Conservation (phyloP, 2,888 invertebrate species). For the Stomorhina lunata region DNA sequence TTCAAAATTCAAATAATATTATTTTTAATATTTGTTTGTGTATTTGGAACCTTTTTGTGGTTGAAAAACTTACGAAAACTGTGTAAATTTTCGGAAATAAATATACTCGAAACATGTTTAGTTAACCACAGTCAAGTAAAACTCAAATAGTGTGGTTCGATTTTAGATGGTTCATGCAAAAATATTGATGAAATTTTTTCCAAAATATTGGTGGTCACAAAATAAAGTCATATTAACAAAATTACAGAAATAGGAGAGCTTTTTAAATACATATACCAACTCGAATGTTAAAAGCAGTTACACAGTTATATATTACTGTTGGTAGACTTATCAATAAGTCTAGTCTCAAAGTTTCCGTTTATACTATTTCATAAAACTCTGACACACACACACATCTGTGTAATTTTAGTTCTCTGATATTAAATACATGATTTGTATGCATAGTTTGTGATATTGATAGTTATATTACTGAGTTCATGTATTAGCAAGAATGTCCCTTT, state of each 20-base stretch:
- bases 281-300: too few species aligned
- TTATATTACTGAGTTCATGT: slow-evolving; percentile 9
- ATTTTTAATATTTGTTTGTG: slow-evolving; percentile 6
- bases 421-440: slow-evolving; percentile 41
- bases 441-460: slow-evolving; percentile 40
- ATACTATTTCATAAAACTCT: too few species aligned
- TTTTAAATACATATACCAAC: too few species aligned
- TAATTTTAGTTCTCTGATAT: neutral
- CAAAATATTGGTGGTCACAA: neutral
- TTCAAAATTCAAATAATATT: too few species aligned
- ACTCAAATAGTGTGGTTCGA: too few species aligned
- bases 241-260: too few species aligned
- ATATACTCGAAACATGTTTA: slow-evolving; percentile 21
- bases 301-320: too few species aligned
- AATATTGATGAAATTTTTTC: neutral
- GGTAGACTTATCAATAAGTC: too few species aligned
- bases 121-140: neutral
- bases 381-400: neutral
- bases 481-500: neutral
- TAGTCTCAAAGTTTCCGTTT: too few species aligned
- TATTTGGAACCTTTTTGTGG: slow-evolving; percentile 9
- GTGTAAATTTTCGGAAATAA: slow-evolving; percentile 20
- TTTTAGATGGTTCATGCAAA: too few species aligned
- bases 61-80: neutral
- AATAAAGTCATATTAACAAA: neutral